Evolutionary conservation across 2,113 vertebrate species (phyloP), one percentile per base, ranked within the genome.

Genomic region (Microcebus griseorufus): DNA sequence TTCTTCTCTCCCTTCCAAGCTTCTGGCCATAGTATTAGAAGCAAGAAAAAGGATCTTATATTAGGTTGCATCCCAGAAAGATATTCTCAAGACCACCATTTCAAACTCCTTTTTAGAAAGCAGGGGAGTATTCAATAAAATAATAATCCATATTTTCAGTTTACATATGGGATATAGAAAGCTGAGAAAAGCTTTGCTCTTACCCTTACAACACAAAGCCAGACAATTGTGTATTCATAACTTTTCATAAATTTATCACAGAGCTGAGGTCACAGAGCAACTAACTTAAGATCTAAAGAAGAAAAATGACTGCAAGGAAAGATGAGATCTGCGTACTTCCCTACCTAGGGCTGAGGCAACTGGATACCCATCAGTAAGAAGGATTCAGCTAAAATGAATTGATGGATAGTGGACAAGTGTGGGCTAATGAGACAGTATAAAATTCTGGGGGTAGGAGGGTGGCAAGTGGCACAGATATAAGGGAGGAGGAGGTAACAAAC

Each of bases 11-110:
- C 20, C 16, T 86, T 60, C 60, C 88, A 93, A 88, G 79, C 25
- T 70, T 72, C 82, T 88, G 13, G 12, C 64, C 96, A 25, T 22
- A 94, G 18, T 75, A 91, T 69, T 84, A 90, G 76, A 29, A 95
- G n/a, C 42, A 84, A 90, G 69, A 51, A 85, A 94, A 34, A 67
- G 11, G 70, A 95, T 79, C 27, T 81, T 51, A 23, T 22, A 27
- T 80, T 67, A 60, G 60, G 5, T n/a, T 94, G 5, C 29, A 22
- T 53, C 93, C 73, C 73, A 94, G 72, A 78, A 94, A 90, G 69
- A 83, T 39, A 79, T 64, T 91, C 27, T 94, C 39, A 96, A 88
- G 37, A 55, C 67, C 13, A 16, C 39, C 34, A 92, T 76, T 92
- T 83, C 34, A 53, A 83, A 72, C 53, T 82, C 45, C 72, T 80